phyloP scores from a whole-genome alignment of 2,113 vertebrate species.

The Gnathonemus longibarbis region DNA sequence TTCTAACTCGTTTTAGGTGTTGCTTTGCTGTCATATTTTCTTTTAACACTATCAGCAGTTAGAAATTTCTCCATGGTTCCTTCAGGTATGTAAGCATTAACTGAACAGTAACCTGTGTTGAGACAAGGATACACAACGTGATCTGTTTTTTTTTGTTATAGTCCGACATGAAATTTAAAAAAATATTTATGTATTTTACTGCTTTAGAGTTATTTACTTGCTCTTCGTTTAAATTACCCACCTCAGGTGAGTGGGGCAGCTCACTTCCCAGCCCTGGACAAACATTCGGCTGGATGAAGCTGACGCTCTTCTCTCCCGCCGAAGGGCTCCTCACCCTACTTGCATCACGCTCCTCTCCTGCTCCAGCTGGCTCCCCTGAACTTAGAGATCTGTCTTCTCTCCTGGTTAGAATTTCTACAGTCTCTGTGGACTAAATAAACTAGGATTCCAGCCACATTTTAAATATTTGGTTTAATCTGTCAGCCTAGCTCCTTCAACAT shows the following conservation, averaged over 20 bases:
- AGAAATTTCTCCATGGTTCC: neutral
- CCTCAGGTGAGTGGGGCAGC: neutral
- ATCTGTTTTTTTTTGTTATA: neutral
- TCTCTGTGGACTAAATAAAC: neutral
- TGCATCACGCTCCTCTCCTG: neutral
- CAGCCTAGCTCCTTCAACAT: neutral
- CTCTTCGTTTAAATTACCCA: neutral
- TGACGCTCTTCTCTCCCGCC: neutral
- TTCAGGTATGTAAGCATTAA: neutral
- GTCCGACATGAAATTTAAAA: neutral
- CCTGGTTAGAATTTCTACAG: neutral
- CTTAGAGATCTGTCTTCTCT: neutral
- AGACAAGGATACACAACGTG: neutral
- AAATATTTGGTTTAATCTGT: slow-evolving; percentile 6
- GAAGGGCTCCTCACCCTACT: neutral
- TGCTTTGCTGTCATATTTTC: neutral
- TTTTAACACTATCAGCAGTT: neutral
- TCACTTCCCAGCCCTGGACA: neutral
- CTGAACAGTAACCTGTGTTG: neutral
- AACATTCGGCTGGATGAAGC: neutral
- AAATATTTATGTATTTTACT: neutral
- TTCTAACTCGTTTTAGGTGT: neutral
- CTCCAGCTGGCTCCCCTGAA: neutral
- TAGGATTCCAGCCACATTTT: neutral
- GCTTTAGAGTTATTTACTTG: neutral